Conservation (phyloP, 2,888 invertebrate genomes). For the Tenthredo scrophulariae region DNA sequence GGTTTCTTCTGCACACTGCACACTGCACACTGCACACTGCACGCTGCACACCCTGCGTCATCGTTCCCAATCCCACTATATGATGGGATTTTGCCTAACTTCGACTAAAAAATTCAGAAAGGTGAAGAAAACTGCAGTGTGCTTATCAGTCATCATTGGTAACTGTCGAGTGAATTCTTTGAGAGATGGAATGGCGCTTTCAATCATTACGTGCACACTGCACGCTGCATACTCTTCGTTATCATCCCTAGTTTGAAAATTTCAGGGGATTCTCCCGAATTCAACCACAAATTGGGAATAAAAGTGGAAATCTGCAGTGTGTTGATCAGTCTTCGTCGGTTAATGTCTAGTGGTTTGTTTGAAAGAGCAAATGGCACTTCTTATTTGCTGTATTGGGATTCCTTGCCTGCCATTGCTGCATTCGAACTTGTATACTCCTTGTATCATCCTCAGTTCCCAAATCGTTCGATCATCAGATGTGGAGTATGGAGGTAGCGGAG, state of each 20-base stretch:
- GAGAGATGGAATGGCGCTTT: background rate
- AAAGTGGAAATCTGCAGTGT: too few species aligned
- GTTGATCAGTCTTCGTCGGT: background rate
- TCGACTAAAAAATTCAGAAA: background rate
- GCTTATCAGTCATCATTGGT: background rate
- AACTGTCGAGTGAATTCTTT: background rate
- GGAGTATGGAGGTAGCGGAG: background rate
- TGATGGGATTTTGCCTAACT: background rate
- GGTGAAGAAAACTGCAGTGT: background rate
- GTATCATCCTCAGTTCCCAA: background rate
- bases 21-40: background rate
- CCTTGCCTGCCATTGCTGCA: background rate
- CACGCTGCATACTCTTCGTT: too few species aligned
- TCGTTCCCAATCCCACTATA: background rate
- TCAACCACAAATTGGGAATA: too few species aligned
- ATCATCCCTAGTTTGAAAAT: too few species aligned
- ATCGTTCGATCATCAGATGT: background rate
- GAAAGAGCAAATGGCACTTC: background rate
- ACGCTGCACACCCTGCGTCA: background rate
- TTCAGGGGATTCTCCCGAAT: too few species aligned
- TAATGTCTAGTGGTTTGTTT: background rate
- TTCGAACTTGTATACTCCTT: background rate
- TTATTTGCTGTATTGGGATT: background rate
- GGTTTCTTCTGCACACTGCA: background rate
- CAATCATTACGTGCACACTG: too few species aligned